Evolutionary conservation across 2,797 vertebrate genomes (phyloP).

Genomic region (Oceanodroma leucorhoa): DNA sequence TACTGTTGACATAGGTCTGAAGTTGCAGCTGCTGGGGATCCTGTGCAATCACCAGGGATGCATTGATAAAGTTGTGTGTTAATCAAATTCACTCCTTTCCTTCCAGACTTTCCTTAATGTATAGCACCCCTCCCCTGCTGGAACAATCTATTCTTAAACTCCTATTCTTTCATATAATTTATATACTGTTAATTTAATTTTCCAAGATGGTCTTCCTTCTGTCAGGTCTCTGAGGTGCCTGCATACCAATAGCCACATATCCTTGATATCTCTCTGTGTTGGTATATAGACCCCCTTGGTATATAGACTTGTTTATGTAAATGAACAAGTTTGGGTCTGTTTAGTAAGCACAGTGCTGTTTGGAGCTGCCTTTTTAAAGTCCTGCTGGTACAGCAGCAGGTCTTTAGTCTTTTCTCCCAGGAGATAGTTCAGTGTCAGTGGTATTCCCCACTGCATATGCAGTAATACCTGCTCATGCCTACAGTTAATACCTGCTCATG

Average conservation of each 20-base stretch:
- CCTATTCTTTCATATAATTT: not conserved
- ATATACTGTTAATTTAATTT: not conserved
- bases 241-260: not conserved
- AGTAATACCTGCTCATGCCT: not conserved
- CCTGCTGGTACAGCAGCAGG: not conserved
- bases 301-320: not conserved
- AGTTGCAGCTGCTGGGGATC: not conserved
- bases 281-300: not conserved
- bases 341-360: not conserved
- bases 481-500: not conserved
- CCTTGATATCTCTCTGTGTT: not conserved
- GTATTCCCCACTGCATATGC: not conserved
- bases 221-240: not conserved
- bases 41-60: not conserved
- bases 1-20: not conserved
- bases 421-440: not conserved
- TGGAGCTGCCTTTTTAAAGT: not conserved
- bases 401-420: not conserved
- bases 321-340: not conserved
- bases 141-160: not conserved
- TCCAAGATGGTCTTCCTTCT: not conserved
- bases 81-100: not conserved
- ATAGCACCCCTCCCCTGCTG: not conserved
- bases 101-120: not conserved
- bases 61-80: not conserved